Evolutionary conservation across 2,888 invertebrate species (phyloP).

Genomic region (Amphipyra berbera): DNA sequence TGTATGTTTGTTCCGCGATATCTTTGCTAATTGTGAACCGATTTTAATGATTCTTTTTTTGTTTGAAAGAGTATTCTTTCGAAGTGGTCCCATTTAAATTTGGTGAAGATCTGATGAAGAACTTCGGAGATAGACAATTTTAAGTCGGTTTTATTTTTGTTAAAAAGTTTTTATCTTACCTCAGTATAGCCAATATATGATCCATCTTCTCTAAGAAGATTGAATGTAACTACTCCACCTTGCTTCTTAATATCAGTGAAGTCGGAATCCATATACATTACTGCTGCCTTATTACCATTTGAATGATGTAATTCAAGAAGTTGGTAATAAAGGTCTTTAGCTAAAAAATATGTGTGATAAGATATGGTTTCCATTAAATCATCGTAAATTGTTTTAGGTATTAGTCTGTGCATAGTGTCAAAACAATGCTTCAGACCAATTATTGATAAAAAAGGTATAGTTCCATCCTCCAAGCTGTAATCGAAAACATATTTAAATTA

Average conservation of each 20-base stretch:
- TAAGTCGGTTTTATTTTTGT: too few relatives aligned
- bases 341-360: conserved; percentile 93
- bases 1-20: too few relatives aligned
- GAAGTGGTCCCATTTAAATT: too few relatives aligned
- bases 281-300: conserved; percentile 92
- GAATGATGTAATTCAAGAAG: conserved; percentile 91
- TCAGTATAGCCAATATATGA: conserved; percentile 96
- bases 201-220: conserved; percentile 94
- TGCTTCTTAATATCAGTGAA: conserved; percentile 91
- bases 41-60: too few relatives aligned
- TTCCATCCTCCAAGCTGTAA: conserved; percentile 98
- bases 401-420: conserved; percentile 91
- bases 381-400: conserved; percentile 86
- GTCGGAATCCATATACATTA: conserved; percentile 93
- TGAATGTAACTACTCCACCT: conserved; percentile 97
- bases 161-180: conserved; percentile 87
- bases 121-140: too few relatives aligned
- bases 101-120: too few relatives aligned
- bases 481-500: conserved; percentile 52
- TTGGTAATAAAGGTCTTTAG: conserved; percentile 92
- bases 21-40: too few relatives aligned
- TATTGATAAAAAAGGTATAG: conserved; percentile 96
- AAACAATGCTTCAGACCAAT: conserved; percentile 95
- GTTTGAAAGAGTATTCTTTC: too few relatives aligned
- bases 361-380: conserved; percentile 91